These are phyloP conservation scores for Sinotaia quadrata DNA, from an alignment of 2,888 invertebrate genomes.

Conservation along the genomic window DNA sequence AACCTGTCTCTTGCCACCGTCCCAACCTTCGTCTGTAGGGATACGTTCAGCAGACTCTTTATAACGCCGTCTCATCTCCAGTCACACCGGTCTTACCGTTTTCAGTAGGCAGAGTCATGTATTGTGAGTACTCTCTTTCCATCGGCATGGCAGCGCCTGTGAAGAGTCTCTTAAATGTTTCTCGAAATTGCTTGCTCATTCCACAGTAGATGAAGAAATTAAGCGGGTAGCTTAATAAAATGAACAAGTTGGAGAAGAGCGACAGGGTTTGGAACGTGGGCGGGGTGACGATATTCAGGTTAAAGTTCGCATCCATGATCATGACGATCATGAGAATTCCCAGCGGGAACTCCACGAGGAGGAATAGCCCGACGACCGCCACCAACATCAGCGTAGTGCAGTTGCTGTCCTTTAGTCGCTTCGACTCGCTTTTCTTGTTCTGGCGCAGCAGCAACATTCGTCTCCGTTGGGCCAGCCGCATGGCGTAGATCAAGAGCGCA, in stretches of 20 bases:
- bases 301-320: constrained; percentile 77
- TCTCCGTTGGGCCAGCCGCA: constrained; percentile 86
- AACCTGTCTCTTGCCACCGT: too few relatives aligned
- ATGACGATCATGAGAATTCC: constrained; percentile 78
- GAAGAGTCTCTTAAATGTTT: constrained; percentile 89
- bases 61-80: constrained; percentile 61
- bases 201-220: constrained; percentile 97
- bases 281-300: constrained; percentile 42
- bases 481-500: constrained; percentile 86
- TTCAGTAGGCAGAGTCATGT: constrained; percentile 65
- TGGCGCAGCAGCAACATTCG: constrained; percentile 84
- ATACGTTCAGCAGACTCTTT: constrained; percentile 24
- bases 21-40: background rate
- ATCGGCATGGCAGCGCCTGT: constrained; percentile 71
- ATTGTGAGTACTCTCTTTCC: constrained; percentile 64
- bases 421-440: constrained; percentile 75
- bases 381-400: constrained; percentile 73
- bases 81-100: constrained; percentile 57
- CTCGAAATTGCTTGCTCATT: constrained; percentile 95
- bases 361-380: constrained; percentile 73
- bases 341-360: constrained; percentile 74
- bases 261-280: constrained; percentile 56
- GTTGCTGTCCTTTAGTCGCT: constrained; percentile 68
- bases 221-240: constrained; percentile 91
- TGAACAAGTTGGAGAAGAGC: constrained; percentile 88